Base-by-base conservation (phyloP, 2,113 vertebrate species). In the Pipa parva region DNA sequence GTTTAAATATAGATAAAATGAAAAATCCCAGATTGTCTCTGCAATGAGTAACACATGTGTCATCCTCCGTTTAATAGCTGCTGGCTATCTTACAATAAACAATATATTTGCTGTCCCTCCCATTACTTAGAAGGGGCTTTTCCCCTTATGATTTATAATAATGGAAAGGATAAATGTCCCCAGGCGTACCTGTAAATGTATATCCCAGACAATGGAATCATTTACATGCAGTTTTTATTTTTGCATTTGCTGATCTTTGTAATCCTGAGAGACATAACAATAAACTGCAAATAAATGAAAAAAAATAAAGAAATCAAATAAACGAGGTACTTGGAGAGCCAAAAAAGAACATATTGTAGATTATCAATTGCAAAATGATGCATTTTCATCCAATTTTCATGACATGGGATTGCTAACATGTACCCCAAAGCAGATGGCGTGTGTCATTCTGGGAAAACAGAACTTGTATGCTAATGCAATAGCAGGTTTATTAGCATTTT, bases 381-480 rank as follows among this genome's bases (percentile, higher is more conserved):
- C 49, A 42, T 51, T 69, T 42, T 54, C 66, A 69, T 69, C 66
- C 66, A 69, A 69, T 20, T 69, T 69, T 69, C 12, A 54, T 69
- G 57, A 61, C 66, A 69, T 39, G 57, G 57, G 66, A 69, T 69
- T 69, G 66, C 66, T 69, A 61, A 60, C 66, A 61, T 60, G 25
- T 61, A 69, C 57, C 66, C 48, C 48, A 31, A 61, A 69, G 66
- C 66, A 69, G 66, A 69, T 69, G 66, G 66, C 36, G 24, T 69
- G 46, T 69, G 66, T 61, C 66, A 61, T 54, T 61, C 48, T 58
- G 61, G 46, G 58, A 45, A 69, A 69, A 69, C 66, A 69, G 52
- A 61, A 61, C 57, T 54, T 22, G 54, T 69, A 45, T 60, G 18
- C 24, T 50, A 61, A 61, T 37, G 48, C 31, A 61, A 54, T 33